phyloP scores from a whole-genome alignment of 2,113 vertebrate species.

The Vireo altiloquus region DNA sequence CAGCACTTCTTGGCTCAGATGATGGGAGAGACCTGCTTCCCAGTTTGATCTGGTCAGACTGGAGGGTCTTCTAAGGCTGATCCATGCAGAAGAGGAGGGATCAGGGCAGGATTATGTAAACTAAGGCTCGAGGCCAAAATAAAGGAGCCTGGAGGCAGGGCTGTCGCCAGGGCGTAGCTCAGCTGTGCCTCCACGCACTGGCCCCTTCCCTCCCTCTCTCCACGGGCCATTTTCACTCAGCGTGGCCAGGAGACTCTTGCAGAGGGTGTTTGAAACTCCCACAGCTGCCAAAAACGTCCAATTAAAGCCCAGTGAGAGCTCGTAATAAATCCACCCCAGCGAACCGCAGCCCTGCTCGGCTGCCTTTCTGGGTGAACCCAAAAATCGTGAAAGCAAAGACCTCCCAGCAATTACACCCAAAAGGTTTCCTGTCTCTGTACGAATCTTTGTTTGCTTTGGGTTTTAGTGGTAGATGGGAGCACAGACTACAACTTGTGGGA shows the following conservation, averaged over 20 bases:
- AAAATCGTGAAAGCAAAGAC: neutral
- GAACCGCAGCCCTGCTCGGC: neutral
- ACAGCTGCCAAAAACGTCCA: neutral
- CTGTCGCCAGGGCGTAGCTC: neutral
- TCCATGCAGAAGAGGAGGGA: neutral
- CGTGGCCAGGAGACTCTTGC: neutral
- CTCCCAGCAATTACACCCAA: neutral
- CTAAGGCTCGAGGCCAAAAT: neutral
- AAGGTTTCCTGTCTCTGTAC: neutral
- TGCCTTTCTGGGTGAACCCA: neutral
- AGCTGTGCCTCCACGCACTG: neutral
- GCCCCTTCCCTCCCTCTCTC: neutral
- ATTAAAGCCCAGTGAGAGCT: neutral
- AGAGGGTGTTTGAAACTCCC: neutral
- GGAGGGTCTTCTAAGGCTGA: neutral
- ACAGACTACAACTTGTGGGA: neutral
- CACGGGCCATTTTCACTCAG: neutral
- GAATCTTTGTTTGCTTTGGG: slow-evolving; percentile 3
- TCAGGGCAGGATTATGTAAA: neutral
- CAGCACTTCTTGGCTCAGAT: neutral
- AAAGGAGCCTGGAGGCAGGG: neutral
- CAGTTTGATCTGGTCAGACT: neutral
- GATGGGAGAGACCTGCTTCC: neutral
- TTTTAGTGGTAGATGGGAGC: neutral
- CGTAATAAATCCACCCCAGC: neutral